A percentile compares a stretch with the other conserved stretches of the same genome.
Evolutionary conservation across 2,888 invertebrate genomes (phyloP).

Genomic region (Diachrysia chrysitis): DNA sequence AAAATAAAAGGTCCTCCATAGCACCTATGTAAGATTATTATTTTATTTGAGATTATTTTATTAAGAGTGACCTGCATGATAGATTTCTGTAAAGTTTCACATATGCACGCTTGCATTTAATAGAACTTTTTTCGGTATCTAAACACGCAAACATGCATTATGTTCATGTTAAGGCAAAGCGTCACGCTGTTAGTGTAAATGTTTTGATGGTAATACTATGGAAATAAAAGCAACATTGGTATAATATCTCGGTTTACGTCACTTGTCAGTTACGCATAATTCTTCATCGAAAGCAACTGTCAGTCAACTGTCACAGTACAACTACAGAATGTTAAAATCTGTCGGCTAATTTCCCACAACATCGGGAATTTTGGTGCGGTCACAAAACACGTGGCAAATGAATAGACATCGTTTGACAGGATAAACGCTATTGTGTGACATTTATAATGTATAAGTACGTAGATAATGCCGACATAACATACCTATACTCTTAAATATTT

Average conservation of each 20-base stretch:
- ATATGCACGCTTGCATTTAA: not conserved
- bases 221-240: constrained; percentile 46
- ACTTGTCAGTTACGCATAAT: constrained; percentile 80
- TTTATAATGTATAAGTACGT: constrained; percentile 28
- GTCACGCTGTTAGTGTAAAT: constrained; percentile 39
- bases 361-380: constrained; percentile 72
- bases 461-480: constrained; percentile 15
- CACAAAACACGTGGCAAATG: constrained; percentile 64
- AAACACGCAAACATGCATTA: constrained; percentile 19
- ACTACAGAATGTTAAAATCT: constrained; percentile 70
- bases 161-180: constrained; percentile 19
- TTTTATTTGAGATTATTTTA: too few species aligned
- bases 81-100: not conserved
- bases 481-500: not conserved
- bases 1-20: not conserved
- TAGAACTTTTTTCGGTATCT: not conserved
- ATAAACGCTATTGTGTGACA: constrained; percentile 53
- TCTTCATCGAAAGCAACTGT: constrained; percentile 85
- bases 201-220: constrained; percentile 46
- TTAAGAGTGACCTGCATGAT: not conserved
- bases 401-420: constrained; percentile 53
- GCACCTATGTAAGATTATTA: too few species aligned
- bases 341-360: constrained; percentile 78
- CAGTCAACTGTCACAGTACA: constrained; percentile 86
- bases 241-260: constrained; percentile 65